These are phyloP conservation scores for Melanotus villosus DNA, from an alignment of 2,888 invertebrate genomes.

Conservation along the genomic window DNA sequence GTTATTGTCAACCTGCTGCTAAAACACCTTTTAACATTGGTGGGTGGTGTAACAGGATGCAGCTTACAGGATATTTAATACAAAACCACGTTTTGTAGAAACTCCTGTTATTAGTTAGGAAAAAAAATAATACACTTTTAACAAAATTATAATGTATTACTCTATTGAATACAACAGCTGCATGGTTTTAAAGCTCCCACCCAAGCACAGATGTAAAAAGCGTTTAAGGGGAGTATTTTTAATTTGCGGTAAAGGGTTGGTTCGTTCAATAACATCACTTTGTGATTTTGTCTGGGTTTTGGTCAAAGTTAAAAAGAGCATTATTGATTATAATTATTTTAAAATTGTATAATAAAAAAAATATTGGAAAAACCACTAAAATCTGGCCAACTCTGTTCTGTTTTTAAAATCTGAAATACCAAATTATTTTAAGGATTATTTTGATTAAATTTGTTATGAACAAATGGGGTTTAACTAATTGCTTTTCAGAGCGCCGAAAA, in stretches of 20 bases:
- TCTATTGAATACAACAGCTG: constrained; percentile 5
- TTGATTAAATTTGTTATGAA: no score
- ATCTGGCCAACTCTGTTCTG: no score
- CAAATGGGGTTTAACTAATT: no score
- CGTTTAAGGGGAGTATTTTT: constrained; percentile 23
- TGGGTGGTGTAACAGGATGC: constrained; percentile 6
- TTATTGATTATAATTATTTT: no score
- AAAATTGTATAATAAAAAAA: no score
- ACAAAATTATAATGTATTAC: not conserved
- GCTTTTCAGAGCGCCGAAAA: no score
- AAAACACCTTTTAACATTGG: no score
- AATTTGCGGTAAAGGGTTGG: constrained; percentile 29
- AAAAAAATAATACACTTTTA: not conserved
- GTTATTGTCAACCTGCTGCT: no score
- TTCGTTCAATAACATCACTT: constrained; percentile 18
- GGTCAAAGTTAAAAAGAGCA: not conserved
- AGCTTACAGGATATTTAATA: not conserved
- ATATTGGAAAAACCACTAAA: no score
- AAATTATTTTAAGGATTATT: no score
- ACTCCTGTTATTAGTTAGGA: not conserved
- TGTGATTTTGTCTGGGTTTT: not conserved
- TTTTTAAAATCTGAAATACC: no score
- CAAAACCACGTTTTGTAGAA: not conserved
- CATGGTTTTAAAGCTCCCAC: not conserved
- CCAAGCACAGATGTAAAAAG: constrained; percentile 5